Percentiles rank a stretch among this genome's conserved stretches.
These are phyloP conservation scores for Calypte anna DNA, from an alignment of 2,113 vertebrate species.

Conservation along the genomic window DNA sequence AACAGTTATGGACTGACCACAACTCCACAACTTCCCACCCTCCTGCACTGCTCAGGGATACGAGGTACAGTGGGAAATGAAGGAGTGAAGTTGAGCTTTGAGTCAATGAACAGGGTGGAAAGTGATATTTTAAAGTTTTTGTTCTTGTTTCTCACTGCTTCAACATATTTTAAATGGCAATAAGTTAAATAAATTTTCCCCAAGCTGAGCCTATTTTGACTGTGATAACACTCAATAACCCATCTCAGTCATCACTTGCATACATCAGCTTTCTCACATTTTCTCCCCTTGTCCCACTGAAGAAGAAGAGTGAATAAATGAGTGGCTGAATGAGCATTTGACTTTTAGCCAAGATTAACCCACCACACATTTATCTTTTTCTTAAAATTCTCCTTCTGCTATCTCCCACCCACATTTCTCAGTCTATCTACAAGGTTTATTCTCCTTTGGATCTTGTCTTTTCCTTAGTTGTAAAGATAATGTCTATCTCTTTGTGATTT, in stretches of 20 bases:
- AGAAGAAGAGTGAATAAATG: neutral
- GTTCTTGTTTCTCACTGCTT: neutral
- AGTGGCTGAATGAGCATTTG: neutral
- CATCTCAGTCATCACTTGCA: neutral
- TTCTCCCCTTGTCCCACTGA: neutral
- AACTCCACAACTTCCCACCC: neutral
- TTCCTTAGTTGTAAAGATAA: neutral
- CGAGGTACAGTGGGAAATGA: neutral
- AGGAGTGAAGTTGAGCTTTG: neutral
- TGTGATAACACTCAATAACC: neutral
- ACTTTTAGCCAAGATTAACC: neutral
- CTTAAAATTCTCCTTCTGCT: neutral
- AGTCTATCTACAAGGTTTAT: neutral
- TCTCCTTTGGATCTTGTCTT: neutral
- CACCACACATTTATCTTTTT: neutral
- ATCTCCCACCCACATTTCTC: neutral
- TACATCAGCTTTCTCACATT: neutral
- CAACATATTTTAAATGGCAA: neutral
- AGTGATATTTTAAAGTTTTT: neutral
- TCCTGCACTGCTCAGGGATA: accelerated
- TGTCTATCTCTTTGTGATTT: neutral
- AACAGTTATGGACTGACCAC: neutral
- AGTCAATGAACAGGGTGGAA: neutral
- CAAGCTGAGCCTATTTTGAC: neutral
- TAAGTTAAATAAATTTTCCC: neutral